Percentiles rank a stretch among this genome's conserved stretches.
These are phyloP conservation scores for Rhinella marina DNA, from an alignment of 2,797 vertebrate genomes.

Conservation along the genomic window DNA sequence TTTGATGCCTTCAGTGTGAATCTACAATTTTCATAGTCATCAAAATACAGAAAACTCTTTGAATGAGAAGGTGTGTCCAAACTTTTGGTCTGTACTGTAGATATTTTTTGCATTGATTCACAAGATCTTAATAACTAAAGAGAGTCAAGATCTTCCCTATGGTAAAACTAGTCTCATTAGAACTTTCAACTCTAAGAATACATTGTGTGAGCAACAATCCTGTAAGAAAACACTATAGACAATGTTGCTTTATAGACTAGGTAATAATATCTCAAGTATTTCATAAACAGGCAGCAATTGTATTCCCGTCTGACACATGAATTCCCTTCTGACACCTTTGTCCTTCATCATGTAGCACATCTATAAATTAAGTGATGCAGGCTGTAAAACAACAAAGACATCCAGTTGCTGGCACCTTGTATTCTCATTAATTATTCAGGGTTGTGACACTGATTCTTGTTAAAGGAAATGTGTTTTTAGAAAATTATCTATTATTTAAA, in stretches of 20 bases:
- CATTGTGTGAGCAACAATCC: background rate
- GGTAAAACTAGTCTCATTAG: background rate
- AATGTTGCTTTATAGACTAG: background rate
- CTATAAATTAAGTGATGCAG: background rate
- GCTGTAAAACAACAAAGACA: background rate
- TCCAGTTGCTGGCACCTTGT: background rate
- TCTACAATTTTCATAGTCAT: too few species aligned
- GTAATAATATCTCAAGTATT: background rate
- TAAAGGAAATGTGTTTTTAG: background rate
- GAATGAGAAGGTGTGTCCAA: too few species aligned
- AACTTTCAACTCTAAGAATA: background rate
- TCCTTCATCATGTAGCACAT: background rate
- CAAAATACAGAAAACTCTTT: too few species aligned
- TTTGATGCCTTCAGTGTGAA: too few species aligned
- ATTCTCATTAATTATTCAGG: background rate
- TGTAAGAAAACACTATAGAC: background rate
- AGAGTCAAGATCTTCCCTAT: background rate
- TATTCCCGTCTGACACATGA: background rate
- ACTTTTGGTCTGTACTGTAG: too few species aligned
- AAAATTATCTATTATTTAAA: too few species aligned
- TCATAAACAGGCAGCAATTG: background rate
- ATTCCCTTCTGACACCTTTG: background rate
- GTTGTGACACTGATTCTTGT: background rate
- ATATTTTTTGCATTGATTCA: too few species aligned
- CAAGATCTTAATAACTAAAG: too few species aligned